Percentiles rank a stretch among this genome's conserved stretches.
Conservation (phyloP, 2,888 invertebrate genomes). For the Hymenopus coronatus region DNA sequence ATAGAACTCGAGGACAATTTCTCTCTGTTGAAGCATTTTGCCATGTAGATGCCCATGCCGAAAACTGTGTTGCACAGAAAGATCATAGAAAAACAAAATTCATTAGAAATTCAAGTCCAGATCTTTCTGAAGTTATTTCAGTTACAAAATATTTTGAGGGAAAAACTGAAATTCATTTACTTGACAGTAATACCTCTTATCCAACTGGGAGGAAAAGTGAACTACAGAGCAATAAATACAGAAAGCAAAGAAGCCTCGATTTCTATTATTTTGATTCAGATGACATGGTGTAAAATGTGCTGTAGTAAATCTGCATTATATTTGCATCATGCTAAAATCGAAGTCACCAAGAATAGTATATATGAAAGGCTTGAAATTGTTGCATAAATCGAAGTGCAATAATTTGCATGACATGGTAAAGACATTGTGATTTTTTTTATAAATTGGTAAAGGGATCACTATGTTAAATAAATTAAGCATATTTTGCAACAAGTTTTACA, state of each 20-base stretch:
- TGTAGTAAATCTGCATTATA: not conserved
- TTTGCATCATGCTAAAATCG: too few relatives aligned
- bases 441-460: not conserved
- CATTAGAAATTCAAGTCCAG: not conserved
- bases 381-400: not conserved
- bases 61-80: not conserved
- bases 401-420: not conserved
- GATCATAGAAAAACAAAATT: not conserved
- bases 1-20: not conserved
- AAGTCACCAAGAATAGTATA: too few relatives aligned
- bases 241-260: not conserved
- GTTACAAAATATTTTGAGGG: not conserved
- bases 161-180: not conserved
- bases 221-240: not conserved
- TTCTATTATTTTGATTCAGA: not conserved
- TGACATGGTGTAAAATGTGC: not conserved
- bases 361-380: not conserved
- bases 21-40: not conserved
- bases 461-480: not conserved
- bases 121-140: not conserved
- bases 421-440: not conserved
- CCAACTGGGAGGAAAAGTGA: not conserved
- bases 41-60: not conserved
- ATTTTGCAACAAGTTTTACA: not conserved
- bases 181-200: not conserved